phyloP scores from a whole-genome alignment of 2,797 vertebrate genomes.

The Hoplostethus mediterraneus region DNA sequence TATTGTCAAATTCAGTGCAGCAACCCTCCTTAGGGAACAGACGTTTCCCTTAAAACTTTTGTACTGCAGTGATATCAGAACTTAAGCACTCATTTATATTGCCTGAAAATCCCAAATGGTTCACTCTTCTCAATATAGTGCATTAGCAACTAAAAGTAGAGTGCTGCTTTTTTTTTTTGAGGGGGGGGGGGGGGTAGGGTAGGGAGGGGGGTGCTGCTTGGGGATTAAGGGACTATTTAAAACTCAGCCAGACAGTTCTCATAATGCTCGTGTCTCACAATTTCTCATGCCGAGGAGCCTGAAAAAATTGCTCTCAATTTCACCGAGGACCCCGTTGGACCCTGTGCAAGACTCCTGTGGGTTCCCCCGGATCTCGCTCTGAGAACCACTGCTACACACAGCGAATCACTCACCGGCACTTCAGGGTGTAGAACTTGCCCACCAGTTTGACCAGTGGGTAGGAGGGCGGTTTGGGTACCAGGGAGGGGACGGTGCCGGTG shows the following conservation, averaged over 20 bases:
- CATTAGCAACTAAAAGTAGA: conserved; percentile 51
- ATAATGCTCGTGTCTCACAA: conserved; percentile 22
- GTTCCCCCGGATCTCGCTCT: not conserved
- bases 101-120: conserved; percentile 60
- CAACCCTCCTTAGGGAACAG: conserved; percentile 15
- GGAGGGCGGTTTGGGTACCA: conserved; percentile 94
- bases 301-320: not conserved
- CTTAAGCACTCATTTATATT: conserved; percentile 42
- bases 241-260: conserved; percentile 38
- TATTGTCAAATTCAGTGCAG: conserved; percentile 9
- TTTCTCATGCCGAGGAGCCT: not conserved
- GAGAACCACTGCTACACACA: not conserved
- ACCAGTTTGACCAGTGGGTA: conserved; percentile 95
- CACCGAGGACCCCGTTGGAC: not conserved
- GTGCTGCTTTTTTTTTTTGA: not conserved
- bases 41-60: conserved; percentile 27
- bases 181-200: conserved; percentile 7
- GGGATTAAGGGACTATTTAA: conserved; percentile 60
- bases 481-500: conserved; percentile 91
- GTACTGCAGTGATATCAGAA: conserved; percentile 43
- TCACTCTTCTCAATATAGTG: conserved; percentile 45
- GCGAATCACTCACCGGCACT: conserved; percentile 90
- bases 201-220: conserved; percentile 31
- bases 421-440: conserved; percentile 96
- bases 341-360: not conserved